These are phyloP conservation scores for Elmis aenea DNA, from an alignment of 2,888 invertebrate species.

Conservation along the genomic window DNA sequence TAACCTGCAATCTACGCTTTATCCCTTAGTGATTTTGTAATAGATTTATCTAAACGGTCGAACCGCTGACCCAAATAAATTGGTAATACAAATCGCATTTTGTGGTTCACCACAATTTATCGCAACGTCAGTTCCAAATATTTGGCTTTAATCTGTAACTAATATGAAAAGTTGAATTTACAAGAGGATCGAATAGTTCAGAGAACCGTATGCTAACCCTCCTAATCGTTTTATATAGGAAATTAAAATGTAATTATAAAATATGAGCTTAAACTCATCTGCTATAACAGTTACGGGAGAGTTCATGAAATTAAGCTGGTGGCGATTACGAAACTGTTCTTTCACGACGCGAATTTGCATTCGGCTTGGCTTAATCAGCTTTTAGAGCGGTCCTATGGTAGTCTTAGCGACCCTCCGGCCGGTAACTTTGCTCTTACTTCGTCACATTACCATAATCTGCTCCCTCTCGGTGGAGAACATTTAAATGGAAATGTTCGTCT, in stretches of 20 bases:
- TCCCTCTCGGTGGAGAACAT: conserved; percentile 23
- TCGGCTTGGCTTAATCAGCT: conserved; percentile 32
- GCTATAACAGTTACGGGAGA: conserved; percentile 20
- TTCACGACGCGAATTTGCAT: conserved; percentile 32
- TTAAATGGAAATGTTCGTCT: conserved; percentile 34
- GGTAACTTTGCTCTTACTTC: conserved; percentile 32
- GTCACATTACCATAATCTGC: conserved; percentile 35
- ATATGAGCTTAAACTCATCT: conserved; percentile 23
- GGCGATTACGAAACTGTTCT: conserved; percentile 31
- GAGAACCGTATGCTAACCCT: conserved; percentile 13
- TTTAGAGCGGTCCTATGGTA: conserved; percentile 28
- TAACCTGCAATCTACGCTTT: no score
- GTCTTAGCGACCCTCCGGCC: conserved; percentile 28
- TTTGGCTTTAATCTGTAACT: no score
- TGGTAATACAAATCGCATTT: no score
- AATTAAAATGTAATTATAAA: conserved; percentile 26
- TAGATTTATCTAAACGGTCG: no score
- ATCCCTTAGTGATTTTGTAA: no score
- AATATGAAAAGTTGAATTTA: no score
- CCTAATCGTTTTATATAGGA: conserved; percentile 25
- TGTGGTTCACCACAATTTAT: no score
- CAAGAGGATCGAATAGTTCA: no score
- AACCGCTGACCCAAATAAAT: no score
- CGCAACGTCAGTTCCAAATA: no score
- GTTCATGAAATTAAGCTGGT: conserved; percentile 30